phyloP scores from a whole-genome alignment of 2,888 invertebrate species.

The Xanthia togata region DNA sequence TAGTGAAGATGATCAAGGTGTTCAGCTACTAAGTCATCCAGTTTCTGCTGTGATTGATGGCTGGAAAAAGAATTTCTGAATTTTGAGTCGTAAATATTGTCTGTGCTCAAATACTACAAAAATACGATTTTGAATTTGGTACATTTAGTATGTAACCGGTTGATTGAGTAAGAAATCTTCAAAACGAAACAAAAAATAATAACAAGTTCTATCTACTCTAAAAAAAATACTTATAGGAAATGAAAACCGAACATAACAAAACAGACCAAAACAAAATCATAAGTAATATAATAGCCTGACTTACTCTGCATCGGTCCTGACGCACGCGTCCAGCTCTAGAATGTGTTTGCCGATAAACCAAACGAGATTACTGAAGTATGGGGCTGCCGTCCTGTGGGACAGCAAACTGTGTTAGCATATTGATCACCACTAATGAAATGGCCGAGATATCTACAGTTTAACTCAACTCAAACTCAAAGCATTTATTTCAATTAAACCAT shows the following conservation, averaged over 20 bases:
- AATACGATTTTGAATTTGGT: constrained; percentile 59
- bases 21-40: constrained; percentile 98
- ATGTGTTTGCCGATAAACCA: constrained; percentile 99
- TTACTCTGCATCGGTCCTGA: constrained; percentile 98
- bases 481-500: no score
- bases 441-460: constrained; percentile 21
- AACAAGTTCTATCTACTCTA: background rate
- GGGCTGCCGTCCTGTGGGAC: constrained; percentile 95
- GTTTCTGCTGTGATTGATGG: constrained; percentile 96
- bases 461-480: no score
- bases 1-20: constrained; percentile 99
- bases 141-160: constrained; percentile 57
- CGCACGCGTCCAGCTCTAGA: constrained; percentile 98
- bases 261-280: constrained; percentile 59
- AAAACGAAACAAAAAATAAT: constrained; percentile 11
- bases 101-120: constrained; percentile 40
- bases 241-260: constrained; percentile 59
- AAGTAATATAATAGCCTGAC: constrained; percentile 77
- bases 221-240: constrained; percentile 7
- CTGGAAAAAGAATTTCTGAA: constrained; percentile 88
- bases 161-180: background rate
- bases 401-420: constrained; percentile 37
- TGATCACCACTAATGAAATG: constrained; percentile 37
- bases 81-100: constrained; percentile 55
- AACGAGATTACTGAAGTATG: constrained; percentile 99